phyloP scores from a whole-genome alignment of 1,140 invertebrate species.

The Sminthurinus signatus region DNA sequence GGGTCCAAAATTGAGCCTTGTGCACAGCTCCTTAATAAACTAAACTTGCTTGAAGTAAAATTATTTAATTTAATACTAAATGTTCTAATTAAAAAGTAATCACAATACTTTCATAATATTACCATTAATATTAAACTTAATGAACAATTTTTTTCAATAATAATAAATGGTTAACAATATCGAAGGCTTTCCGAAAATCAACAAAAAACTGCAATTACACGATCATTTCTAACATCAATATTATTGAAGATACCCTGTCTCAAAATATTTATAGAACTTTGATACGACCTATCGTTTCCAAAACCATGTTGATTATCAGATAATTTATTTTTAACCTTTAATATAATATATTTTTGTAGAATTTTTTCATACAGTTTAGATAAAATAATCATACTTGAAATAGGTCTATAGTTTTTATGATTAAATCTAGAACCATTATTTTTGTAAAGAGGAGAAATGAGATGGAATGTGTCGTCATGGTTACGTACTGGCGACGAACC shows the following conservation, averaged over 20 bases:
- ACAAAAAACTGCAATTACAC: neutral
- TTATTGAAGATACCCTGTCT: neutral
- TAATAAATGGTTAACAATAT: neutral
- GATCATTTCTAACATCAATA: neutral
- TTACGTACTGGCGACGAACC: no score
- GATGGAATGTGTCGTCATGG: neutral
- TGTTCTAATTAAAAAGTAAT: neutral
- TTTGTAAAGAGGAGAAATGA: neutral
- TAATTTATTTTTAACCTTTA: neutral
- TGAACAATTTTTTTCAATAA: neutral
- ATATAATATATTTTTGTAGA: neutral
- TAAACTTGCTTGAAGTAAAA: no score
- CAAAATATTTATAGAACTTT: neutral
- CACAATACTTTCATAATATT: neutral
- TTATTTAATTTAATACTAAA: neutral
- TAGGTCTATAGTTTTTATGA: neutral
- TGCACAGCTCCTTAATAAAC: neutral
- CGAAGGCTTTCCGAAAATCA: constrained; percentile 2
- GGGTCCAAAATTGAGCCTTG: neutral
- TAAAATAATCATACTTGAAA: neutral
- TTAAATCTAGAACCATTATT: neutral
- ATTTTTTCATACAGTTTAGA: constrained; percentile 1
- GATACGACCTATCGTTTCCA: neutral
- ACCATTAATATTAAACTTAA: no score
- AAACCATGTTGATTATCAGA: neutral